Evolutionary conservation across 1,140 invertebrate species (phyloP).

Genomic region (Drosophila yakuba): DNA sequence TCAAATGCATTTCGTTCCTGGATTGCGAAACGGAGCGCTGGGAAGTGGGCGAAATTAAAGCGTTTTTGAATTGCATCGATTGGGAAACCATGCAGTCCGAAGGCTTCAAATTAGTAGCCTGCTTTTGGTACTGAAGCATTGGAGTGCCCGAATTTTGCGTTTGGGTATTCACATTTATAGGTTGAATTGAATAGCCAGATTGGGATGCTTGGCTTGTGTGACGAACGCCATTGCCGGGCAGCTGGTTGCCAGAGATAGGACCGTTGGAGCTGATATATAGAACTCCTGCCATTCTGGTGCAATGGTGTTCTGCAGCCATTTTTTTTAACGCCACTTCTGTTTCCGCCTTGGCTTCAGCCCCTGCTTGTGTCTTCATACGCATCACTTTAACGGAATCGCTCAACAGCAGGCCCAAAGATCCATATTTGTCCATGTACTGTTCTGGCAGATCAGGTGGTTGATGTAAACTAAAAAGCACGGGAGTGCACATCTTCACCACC

Average conservation of each 20-base stretch:
- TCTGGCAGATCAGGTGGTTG: conserved; percentile 8
- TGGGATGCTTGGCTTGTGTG: background rate
- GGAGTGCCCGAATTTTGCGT: background rate
- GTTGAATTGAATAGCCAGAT: background rate
- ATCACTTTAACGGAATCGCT: conserved; percentile 18
- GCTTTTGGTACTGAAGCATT: background rate
- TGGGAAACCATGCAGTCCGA: background rate
- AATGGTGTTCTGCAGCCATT: background rate
- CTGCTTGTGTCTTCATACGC: background rate
- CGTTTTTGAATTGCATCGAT: no score
- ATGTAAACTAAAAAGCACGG: conserved; percentile 26
- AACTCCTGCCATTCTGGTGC: background rate
- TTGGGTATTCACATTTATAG: background rate
- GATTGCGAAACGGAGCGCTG: background rate
- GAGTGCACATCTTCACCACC: conserved; percentile 44
- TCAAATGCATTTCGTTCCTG: background rate
- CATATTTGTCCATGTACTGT: conserved; percentile 12
- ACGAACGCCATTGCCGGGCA: background rate
- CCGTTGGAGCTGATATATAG: background rate
- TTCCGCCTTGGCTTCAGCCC: background rate
- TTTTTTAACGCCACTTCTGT: background rate
- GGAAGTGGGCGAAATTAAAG: background rate
- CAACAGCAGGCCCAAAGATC: conserved; percentile 28
- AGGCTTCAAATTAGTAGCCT: no score
- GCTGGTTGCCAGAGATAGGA: background rate